Evolutionary conservation across 2,888 invertebrate species (phyloP).

Genomic region (Gerris lacustris): DNA sequence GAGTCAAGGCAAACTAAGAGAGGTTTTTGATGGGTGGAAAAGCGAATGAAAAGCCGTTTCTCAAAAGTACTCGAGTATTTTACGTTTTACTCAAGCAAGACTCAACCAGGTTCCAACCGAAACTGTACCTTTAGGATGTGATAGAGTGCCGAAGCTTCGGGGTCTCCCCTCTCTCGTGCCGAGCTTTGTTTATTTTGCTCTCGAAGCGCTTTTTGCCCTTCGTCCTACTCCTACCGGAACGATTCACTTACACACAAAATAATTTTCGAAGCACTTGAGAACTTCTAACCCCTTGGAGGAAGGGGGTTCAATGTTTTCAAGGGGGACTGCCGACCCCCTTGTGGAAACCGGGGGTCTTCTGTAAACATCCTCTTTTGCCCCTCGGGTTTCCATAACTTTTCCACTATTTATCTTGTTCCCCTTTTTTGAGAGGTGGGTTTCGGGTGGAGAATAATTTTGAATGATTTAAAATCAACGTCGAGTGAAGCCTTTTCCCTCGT

Average conservation of each 20-base stretch:
- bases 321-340: background rate
- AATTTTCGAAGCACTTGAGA: background rate
- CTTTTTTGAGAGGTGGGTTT: no score
- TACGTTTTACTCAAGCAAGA: no score
- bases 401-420: no score
- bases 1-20: no score
- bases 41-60: no score
- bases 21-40: no score
- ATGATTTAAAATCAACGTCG: no score
- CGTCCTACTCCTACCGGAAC: background rate
- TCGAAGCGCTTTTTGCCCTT: background rate
- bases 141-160: background rate
- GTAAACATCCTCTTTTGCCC: background rate
- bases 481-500: no score
- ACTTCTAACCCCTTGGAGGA: background rate
- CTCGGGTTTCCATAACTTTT: no score
- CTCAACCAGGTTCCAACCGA: no score
- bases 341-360: background rate
- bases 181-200: background rate
- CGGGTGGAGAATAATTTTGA: no score
- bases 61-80: no score
- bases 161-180: background rate
- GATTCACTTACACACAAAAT: constrained; percentile 3
- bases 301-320: background rate
- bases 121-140: background rate